Evolutionary conservation across 2,888 invertebrate species (phyloP), one percentile per base, ranked within the genome.

Genomic region (Melangyna quadrimaculata): DNA sequence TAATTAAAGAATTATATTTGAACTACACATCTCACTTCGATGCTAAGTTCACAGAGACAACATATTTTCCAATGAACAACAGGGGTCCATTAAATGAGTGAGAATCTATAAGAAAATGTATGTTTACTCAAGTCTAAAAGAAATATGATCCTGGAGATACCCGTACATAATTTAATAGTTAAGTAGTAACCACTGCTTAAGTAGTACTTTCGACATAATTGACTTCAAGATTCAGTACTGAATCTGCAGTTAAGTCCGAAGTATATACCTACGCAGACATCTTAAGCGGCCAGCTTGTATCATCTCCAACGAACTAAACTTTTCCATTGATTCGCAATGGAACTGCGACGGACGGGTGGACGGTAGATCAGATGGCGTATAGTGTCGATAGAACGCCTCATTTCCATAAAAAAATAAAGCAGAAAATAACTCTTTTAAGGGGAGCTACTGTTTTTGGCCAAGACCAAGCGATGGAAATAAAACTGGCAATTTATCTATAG

Each of bases 401-500:
- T 84, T 84, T 80, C 84, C 84, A 84, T 84, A 84, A 84, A 84
- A 84, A 84, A 80, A 84, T 80, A 84, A 80, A 80, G 75, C 75
- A 80, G 51, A 75, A 80, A 84, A 84, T 80, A 75, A 70, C 74
- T 80, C 71, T 78, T 78, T 83, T 75, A 79, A 35, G 35, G 29
- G 48, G 55, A 72, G 84, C 84, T 84, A 84, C 84, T 84, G 84
- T 80, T 37, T 37, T 80, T 71, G 65, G 29, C 51, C 12, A 43
- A 75, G 22, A 43, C 24, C 35, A 53, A 35, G 29, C 27, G 55
- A 67, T 53, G 63, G 12, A 29, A 69, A 17, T 48, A 51, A 43
- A 32, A 69, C 40, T 37, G 27, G 22, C 24, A 63, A 45, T 35
- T 40, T 29, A 24, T 24, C 7, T 7, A 24, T 14, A 7, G 3